These are phyloP conservation scores for Apocrypta bakeri DNA, from an alignment of 1,140 invertebrate genomes.

Conservation along the genomic window DNA sequence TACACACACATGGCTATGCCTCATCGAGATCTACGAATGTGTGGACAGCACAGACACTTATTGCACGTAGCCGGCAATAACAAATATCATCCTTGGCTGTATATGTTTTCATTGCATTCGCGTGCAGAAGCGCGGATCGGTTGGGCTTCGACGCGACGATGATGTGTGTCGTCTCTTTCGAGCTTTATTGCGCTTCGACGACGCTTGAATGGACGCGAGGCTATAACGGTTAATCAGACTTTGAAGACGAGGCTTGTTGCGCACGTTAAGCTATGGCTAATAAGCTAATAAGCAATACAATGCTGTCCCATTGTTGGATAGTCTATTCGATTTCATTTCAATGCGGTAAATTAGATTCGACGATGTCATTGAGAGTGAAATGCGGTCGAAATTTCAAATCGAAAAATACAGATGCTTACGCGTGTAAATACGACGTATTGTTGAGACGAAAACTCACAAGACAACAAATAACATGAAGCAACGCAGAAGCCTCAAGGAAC, in stretches of 20 bases:
- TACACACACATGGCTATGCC: too few relatives aligned
- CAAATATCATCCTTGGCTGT: background rate
- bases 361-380: background rate
- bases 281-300: conserved; percentile 22
- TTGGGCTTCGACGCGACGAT: conserved; percentile 21
- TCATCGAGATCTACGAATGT: conserved; percentile 1
- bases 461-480: conserved; percentile 49
- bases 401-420: conserved; percentile 11
- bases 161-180: conserved; percentile 17
- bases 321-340: background rate
- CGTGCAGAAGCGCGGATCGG: background rate
- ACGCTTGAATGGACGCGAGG: background rate
- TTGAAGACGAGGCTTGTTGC: background rate
- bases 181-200: background rate
- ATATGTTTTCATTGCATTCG: background rate
- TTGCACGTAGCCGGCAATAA: background rate
- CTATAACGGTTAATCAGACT: conserved; percentile 29
- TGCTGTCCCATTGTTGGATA: conserved; percentile 9
- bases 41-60: conserved; percentile 26
- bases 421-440: conserved; percentile 45
- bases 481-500: conserved; percentile 48
- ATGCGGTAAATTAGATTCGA: background rate
- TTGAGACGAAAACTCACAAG: conserved; percentile 46
- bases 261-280: background rate
- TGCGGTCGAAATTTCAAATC: background rate